Evolutionary conservation across 2,113 vertebrate species (phyloP).

Genomic region (Eublepharis macularius): DNA sequence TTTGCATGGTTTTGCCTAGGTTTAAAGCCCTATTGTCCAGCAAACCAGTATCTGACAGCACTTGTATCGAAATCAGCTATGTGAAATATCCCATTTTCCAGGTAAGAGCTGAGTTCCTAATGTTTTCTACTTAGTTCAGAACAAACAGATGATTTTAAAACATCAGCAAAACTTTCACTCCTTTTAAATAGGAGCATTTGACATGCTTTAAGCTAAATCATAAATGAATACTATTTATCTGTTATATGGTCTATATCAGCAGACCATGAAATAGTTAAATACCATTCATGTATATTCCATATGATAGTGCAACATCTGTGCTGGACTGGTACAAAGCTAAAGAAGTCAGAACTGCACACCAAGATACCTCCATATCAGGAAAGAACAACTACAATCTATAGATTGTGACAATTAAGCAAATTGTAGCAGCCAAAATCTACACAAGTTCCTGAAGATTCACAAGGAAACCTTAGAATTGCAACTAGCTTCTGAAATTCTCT

Average conservation of each 20-base stretch:
- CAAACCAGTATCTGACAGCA: conserved; percentile 90
- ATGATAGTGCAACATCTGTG: background rate
- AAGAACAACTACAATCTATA: background rate
- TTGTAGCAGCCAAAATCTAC: background rate
- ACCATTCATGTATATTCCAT: background rate
- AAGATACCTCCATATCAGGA: background rate
- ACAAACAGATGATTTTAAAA: background rate
- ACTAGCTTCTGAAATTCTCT: background rate
- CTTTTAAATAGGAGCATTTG: background rate
- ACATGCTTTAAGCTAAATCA: conserved; percentile 15
- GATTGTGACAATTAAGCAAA: background rate
- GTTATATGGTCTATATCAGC: background rate
- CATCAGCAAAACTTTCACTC: conserved; percentile 4
- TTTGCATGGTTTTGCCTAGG: conserved; percentile 68
- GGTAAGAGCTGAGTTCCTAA: conserved; percentile 73
- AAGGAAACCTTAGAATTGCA: background rate
- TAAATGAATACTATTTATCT: background rate
- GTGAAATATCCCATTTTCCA: conserved; percentile 98
- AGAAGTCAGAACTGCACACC: background rate
- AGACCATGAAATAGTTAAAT: too few relatives aligned
- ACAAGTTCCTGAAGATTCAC: background rate
- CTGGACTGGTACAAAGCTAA: background rate
- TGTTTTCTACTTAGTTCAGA: background rate
- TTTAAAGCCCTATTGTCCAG: conserved; percentile 94
- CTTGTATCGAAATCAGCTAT: conserved; percentile 97